Conservation (phyloP, 2,113 vertebrate genomes). For the Morone saxatilis region DNA sequence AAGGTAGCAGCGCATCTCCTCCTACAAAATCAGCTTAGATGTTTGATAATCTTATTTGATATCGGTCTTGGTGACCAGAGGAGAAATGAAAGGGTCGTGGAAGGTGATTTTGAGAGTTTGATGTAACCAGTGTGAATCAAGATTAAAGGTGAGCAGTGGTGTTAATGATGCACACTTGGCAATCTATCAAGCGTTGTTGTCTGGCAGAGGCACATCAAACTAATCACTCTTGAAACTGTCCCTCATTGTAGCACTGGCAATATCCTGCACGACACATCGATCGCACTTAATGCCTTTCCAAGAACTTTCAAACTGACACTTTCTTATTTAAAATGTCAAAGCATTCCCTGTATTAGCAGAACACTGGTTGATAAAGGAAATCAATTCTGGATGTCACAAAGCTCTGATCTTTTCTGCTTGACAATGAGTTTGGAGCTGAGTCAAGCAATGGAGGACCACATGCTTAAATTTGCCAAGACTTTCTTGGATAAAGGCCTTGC, state of each 20-base stretch:
- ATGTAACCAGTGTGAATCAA: conserved; percentile 28
- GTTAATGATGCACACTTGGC: conserved; percentile 23
- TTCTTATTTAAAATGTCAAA: conserved; percentile 63
- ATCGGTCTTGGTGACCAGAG: not conserved
- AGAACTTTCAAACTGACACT: conserved; percentile 61
- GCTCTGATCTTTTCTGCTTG: conserved; percentile 16
- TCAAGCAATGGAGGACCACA: not conserved
- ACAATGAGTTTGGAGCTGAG: conserved; percentile 8
- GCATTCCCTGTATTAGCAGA: conserved; percentile 30
- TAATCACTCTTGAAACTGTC: conserved; percentile 60
- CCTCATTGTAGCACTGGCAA: conserved; percentile 27
- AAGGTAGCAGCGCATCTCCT: not conserved
- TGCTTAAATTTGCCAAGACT: not conserved
- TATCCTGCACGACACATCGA: conserved; percentile 47
- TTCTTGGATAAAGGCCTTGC: not conserved
- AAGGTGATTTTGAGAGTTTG: conserved; percentile 18
- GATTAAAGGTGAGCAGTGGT: conserved; percentile 25
- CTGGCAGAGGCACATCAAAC: conserved; percentile 42
- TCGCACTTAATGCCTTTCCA: conserved; percentile 32
- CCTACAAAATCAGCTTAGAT: conserved; percentile 11
- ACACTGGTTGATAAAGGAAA: conserved; percentile 51
- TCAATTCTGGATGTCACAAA: conserved; percentile 17
- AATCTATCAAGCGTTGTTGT: conserved; percentile 57
- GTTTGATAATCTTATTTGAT: conserved; percentile 15
- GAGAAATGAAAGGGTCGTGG: not conserved